phyloP scores from a whole-genome alignment of 2,797 vertebrate genomes.

The Hypotaenidia philippensis region DNA sequence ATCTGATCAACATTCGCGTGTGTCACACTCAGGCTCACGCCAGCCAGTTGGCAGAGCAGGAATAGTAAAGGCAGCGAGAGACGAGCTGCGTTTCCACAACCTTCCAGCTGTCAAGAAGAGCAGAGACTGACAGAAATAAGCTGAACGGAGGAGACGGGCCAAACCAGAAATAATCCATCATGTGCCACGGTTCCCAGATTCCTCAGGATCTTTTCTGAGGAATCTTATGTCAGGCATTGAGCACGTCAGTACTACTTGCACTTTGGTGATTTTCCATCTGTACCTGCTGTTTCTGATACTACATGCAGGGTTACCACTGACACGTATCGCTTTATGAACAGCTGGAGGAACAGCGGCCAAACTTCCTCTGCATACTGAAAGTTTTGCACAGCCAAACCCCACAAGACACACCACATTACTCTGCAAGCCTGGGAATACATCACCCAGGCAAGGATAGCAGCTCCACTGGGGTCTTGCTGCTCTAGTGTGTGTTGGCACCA shows the following conservation, averaged over 20 bases:
- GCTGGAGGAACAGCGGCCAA: constrained; percentile 38
- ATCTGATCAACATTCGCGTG: neutral
- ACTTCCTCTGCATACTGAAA: neutral
- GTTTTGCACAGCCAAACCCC: neutral
- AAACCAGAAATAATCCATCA: constrained; percentile 74
- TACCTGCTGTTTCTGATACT: constrained; percentile 51
- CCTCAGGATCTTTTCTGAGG: constrained; percentile 41
- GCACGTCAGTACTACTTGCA: constrained; percentile 33
- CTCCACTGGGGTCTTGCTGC: neutral
- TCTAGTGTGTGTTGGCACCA: neutral
- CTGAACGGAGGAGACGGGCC: constrained; percentile 25
- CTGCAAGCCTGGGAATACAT: neutral
- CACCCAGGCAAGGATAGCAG: neutral
- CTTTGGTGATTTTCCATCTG: constrained; percentile 54
- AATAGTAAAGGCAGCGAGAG: neutral
- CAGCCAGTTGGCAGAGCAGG: constrained; percentile 42
- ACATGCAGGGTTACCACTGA: neutral
- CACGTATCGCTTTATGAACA: neutral
- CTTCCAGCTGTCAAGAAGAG: constrained; percentile 51
- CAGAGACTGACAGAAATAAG: constrained; percentile 48
- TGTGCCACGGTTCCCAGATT: constrained; percentile 66
- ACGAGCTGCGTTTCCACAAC: constrained; percentile 36
- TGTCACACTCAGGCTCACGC: neutral
- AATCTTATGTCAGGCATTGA: constrained; percentile 37
- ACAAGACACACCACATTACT: neutral